Evolutionary conservation across 2,888 invertebrate species (phyloP), one percentile per base, ranked within the genome.

Genomic region (Balanococcus diminutus): DNA sequence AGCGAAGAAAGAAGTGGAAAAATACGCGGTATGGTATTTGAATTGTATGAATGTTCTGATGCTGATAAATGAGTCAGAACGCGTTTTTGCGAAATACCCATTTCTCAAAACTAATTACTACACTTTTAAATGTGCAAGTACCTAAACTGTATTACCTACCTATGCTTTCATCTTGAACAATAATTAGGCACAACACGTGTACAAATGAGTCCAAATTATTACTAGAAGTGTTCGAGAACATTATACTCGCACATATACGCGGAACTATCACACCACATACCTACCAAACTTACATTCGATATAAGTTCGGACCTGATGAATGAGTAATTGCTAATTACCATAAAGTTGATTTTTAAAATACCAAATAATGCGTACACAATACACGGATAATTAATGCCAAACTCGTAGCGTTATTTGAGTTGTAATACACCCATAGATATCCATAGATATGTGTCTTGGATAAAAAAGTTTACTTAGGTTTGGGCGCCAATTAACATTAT

Each of bases 321-420:
- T 75, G 75, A 75, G 75, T 75, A 75, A 75, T 75, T 75, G 75
- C 32, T 75, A 75, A 75, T 75, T 75, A 75, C 75, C 75, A 75
- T 75, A 75, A 75, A 75, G 75, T 14, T 32, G 75, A 75, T 36
- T 75, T 75, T 75, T 75, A 75, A 75, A 75, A 75, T 75, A 75
- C 75, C 32, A 67, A 51, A 51, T 51, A 51, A 51, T 28, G 61
- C 22, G 61, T 28, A 67, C 28, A 75, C 75, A 75, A 75, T 32
- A 9, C n/a, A n/a, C n/a, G 32, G 31, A 32, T 75, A 75, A 75
- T 75, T 75, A 75, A 75, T 75, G 75, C 75, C 75, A 11, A 32
- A 75, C 75, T 75, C 75, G 75, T 75, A 75, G 75, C 75, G 31
- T 32, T 75, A 32, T 75, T 75, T 75, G 75, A 75, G 75, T 75